phyloP scores from a whole-genome alignment of 1,140 invertebrate species.

The Scaptomyza montana region DNA sequence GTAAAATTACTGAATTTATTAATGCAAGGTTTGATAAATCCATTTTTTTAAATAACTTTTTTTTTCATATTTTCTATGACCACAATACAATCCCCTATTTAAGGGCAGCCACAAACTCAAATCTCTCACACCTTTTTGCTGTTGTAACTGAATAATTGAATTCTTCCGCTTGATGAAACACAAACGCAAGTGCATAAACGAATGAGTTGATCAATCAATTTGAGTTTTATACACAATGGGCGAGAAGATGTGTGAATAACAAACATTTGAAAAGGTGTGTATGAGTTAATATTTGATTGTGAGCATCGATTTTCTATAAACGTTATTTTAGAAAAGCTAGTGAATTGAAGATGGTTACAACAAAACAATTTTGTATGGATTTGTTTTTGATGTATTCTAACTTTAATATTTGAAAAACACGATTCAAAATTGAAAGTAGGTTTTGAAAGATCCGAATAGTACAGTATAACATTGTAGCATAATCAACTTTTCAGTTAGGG shows the following conservation, averaged over 20 bases:
- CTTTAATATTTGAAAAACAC: no score
- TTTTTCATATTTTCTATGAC: constrained; percentile 1
- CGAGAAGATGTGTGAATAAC: not conserved
- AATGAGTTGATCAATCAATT: constrained; percentile 74
- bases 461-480: no score
- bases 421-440: no score
- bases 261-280: not conserved
- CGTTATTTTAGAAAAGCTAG: no score
- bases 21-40: not conserved
- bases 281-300: not conserved
- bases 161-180: constrained; percentile 75
- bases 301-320: no score
- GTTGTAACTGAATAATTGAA: constrained; percentile 72
- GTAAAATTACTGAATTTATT: no score
- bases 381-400: no score
- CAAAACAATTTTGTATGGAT: no score
- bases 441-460: no score
- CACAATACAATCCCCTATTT: constrained; percentile 13
- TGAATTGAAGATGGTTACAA: no score
- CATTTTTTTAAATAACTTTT: not conserved
- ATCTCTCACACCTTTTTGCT: constrained; percentile 38
- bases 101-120: constrained; percentile 1
- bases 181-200: constrained; percentile 66
- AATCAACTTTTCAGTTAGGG: no score
- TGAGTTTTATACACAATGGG: constrained; percentile 26